phyloP scores from a whole-genome alignment of 1,140 invertebrate genomes.

The Drosophila tsacasi region DNA sequence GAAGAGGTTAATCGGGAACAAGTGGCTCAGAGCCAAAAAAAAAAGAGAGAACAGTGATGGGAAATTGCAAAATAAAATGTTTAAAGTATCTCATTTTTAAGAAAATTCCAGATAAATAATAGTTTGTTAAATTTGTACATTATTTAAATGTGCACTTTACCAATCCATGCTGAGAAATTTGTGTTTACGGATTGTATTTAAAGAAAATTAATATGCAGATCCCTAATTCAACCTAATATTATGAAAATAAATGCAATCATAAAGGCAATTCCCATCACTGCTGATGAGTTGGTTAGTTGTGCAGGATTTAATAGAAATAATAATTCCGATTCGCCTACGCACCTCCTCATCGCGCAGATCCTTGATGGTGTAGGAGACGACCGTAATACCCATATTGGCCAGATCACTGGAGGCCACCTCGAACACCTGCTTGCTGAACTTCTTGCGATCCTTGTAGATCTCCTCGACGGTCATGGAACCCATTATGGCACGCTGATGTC shows the following conservation, averaged over 20 bases:
- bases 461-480: conserved; percentile 99
- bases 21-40: conserved; percentile 15
- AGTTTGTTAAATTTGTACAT: not conserved
- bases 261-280: conserved; percentile 29
- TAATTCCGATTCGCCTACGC: conserved; percentile 39
- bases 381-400: conserved; percentile 99
- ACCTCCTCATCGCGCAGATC: conserved; percentile 99
- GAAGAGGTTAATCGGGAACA: conserved; percentile 43
- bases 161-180: not conserved
- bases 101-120: not conserved
- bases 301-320: not conserved
- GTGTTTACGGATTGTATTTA: not conserved
- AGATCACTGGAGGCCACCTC: conserved; percentile 97
- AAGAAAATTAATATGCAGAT: not conserved
- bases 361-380: conserved; percentile 98
- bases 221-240: not conserved
- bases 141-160: not conserved
- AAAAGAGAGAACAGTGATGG: conserved; percentile 11
- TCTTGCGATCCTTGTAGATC: conserved; percentile 99
- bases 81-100: not conserved
- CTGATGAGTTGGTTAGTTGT: conserved; percentile 26
- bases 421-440: conserved; percentile 98
- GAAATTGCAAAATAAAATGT: not conserved
- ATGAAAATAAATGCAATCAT: not conserved
- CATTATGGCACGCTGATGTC: conserved; percentile 99